A percentile compares a stretch with the other conserved stretches of the same genome.
Conservation (phyloP, 1,140 invertebrate genomes). For the Drosophila navojoa region DNA sequence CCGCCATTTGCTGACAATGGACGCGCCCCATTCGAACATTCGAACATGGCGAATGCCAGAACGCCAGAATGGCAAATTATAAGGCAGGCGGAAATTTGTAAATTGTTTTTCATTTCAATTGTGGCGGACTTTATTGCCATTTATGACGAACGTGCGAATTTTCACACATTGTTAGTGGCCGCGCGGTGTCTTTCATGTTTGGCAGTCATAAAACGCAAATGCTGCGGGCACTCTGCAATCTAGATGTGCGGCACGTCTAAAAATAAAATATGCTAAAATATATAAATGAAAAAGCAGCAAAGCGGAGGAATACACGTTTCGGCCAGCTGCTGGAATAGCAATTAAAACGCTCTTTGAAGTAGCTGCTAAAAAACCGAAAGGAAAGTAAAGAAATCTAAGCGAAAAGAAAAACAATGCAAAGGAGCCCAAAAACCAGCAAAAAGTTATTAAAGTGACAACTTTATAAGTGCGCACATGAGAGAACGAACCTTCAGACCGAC, state of each 20-base stretch:
- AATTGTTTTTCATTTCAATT: conserved; percentile 53
- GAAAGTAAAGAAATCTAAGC: background rate
- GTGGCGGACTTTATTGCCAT: conserved; percentile 63
- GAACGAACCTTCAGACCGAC: conserved; percentile 6
- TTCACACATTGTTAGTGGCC: conserved; percentile 67
- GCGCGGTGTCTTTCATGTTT: conserved; percentile 60
- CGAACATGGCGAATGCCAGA: conserved; percentile 28
- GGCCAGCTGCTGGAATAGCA: conserved; percentile 63
- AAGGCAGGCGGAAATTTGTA: conserved; percentile 40
- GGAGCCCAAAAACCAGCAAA: conserved; percentile 35
- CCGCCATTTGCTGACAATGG: conserved; percentile 47
- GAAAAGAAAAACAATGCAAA: conserved; percentile 5
- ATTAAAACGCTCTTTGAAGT: conserved; percentile 72
- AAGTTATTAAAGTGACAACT: conserved; percentile 80
- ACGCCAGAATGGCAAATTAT: conserved; percentile 47
- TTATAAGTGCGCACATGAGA: conserved; percentile 62
- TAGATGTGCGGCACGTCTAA: conserved; percentile 71
- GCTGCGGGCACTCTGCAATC: conserved; percentile 53
- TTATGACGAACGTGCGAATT: conserved; percentile 76
- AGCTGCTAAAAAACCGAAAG: background rate
- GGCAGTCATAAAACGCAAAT: conserved; percentile 71
- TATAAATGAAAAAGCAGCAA: conserved; percentile 19
- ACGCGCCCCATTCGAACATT: conserved; percentile 24
- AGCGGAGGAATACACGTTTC: conserved; percentile 40
- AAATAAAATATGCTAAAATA: conserved; percentile 51